Evolutionary conservation across 2,888 invertebrate species (phyloP).

Genomic region (Tenthredo mesomela): DNA sequence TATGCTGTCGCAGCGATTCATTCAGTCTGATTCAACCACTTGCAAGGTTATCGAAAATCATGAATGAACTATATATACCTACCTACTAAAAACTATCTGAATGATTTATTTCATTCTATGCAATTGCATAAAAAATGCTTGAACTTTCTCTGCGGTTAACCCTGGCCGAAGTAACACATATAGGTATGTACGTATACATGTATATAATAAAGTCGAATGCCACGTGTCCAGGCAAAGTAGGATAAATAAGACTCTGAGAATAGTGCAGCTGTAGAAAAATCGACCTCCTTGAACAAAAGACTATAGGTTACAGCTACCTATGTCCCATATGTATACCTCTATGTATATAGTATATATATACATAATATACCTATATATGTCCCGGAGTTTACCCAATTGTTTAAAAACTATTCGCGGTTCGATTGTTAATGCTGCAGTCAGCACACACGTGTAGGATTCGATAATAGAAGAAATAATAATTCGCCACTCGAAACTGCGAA

Average conservation of each 20-base stretch:
- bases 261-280: conserved; percentile 33
- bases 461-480: conserved; percentile 21
- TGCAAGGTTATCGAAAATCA: too few relatives aligned
- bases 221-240: neutral
- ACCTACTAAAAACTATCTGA: too few relatives aligned
- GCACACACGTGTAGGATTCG: neutral
- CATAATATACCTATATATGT: neutral
- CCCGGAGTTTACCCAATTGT: conserved; percentile 26
- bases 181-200: neutral
- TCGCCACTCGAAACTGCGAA: conserved; percentile 9
- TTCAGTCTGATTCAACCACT: too few relatives aligned
- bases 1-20: too few relatives aligned
- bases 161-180: neutral
- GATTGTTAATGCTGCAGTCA: neutral
- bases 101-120: neutral
- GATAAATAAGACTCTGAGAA: conserved; percentile 18
- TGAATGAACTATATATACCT: too few relatives aligned
- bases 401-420: conserved; percentile 18
- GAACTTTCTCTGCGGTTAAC: neutral
- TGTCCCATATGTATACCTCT: neutral
- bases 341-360: neutral
- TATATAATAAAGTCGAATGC: neutral
- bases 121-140: neutral
- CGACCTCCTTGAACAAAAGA: conserved; percentile 20
- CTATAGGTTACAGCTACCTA: neutral